These are phyloP conservation scores for Spodoptera picta DNA, from an alignment of 2,888 invertebrate species.

Conservation along the genomic window DNA sequence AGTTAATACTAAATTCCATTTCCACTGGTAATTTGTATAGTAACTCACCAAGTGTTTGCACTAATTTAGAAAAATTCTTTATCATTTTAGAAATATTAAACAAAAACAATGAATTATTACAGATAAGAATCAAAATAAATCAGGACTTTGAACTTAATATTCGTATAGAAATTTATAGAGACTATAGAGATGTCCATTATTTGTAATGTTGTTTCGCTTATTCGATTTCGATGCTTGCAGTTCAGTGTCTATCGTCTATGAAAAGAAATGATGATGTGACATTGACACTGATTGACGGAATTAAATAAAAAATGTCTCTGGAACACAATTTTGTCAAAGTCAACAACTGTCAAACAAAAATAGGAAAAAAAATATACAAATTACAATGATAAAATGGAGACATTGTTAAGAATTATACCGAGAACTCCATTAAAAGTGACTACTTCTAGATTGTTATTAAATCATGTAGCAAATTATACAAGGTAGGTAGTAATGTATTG, in stretches of 20 bases:
- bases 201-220: no score
- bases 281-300: neutral
- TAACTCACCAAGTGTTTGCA: conserved; percentile 70
- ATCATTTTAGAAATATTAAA: conserved; percentile 65
- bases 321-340: conserved; percentile 28
- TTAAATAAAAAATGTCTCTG: conserved; percentile 1
- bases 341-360: conserved; percentile 75
- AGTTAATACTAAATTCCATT: no score
- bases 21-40: neutral
- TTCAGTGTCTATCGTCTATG: neutral
- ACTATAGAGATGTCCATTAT: neutral
- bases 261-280: neutral
- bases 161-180: conserved; percentile 33
- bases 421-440: conserved; percentile 76
- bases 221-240: no score
- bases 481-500: conserved; percentile 68
- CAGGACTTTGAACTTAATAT: conserved; percentile 68
- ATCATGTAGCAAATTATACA: conserved; percentile 83
- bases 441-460: conserved; percentile 78
- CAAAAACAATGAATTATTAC: conserved; percentile 17
- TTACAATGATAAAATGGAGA: conserved; percentile 87
- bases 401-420: conserved; percentile 83
- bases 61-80: conserved; percentile 65
- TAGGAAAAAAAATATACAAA: conserved; percentile 70
- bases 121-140: conserved; percentile 35